Evolutionary conservation across 2,113 vertebrate species (phyloP), one percentile per base, ranked within the genome.

Genomic region (Larimichthys polyactis): DNA sequence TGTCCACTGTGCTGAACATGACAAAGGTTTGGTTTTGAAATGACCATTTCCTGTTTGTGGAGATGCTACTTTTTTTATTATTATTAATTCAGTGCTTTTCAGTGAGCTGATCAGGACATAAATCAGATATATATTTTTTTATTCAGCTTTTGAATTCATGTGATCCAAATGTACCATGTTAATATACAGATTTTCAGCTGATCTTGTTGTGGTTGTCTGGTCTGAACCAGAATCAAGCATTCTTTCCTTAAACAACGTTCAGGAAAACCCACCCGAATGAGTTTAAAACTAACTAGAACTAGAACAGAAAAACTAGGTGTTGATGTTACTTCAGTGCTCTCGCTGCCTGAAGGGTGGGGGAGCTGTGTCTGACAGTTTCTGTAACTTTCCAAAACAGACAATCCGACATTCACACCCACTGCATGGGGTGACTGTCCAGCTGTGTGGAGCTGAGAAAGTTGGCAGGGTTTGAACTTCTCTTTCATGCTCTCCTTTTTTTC

Each of bases 371-470:
- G 36, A 9, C 36, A 40, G 36, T 40, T 58, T n/a, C 15, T 58
- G 16, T 58, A 20, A 46, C 27, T 59, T 59, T 59, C 7, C 8
- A 4, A 10, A 69, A 40, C n/a, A 24, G 43, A 27, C 40, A 27
- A 19, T n/a, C 57, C 2, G 2, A 48, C n/a, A 32, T 32, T 48
- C 55, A 48, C 6, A 60, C 40, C 40, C 40, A n/a, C 55, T 59
- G 12, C 36, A 15, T 20, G 24, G 6, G 4, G 16, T 46, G 24
- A 48, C 17, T 29, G 16, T 22, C 24, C 46, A 67, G 64, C 64
- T 66, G 64, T 48, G 63, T 16, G 63, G 14, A 66, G 14, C n/a
- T 66, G 59, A 17, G 15, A 32, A 60, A 29, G 58, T 60, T 59
- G 36, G 20, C 62, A 15, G 36, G 11, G 19, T 64, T 5, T 11